Conservation (phyloP, 2,888 invertebrate genomes). For the Aphidoletes aphidimyza region DNA sequence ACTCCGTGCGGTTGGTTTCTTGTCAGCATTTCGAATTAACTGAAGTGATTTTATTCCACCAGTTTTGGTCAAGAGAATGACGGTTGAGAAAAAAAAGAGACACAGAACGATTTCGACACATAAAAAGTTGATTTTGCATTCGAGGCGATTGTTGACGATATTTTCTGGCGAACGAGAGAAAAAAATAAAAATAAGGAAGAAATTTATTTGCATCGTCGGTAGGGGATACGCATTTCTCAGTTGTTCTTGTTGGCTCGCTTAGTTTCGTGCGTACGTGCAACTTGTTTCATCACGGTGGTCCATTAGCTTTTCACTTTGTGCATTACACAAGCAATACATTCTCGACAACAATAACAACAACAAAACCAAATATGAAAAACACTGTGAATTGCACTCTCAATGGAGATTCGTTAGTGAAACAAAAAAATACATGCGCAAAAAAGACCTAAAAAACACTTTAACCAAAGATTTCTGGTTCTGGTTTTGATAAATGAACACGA, state of each 20-base stretch:
- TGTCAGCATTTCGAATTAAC: slow-evolving; percentile 29
- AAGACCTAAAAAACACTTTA: slow-evolving; percentile 1
- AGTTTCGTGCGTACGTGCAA: not conserved
- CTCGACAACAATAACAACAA: too few relatives aligned
- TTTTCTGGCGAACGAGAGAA: not conserved
- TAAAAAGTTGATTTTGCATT: slow-evolving; percentile 30
- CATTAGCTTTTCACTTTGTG: slow-evolving; percentile 21
- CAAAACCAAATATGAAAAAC: too few relatives aligned
- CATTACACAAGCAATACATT: slow-evolving; percentile 4
- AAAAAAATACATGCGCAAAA: slow-evolving; percentile 22
- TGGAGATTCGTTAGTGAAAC: too few relatives aligned
- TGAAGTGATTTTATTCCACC: not conserved
- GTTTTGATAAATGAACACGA: slow-evolving; percentile 39
- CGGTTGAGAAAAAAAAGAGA: not conserved
- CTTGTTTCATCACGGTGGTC: slow-evolving; percentile 46
- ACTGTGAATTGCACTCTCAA: too few relatives aligned
- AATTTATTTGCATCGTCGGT: slow-evolving; percentile 12
- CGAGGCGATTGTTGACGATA: too few relatives aligned
- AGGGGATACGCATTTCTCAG: slow-evolving; percentile 12
- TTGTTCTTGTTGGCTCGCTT: slow-evolving; percentile 19
- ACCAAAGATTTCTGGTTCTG: not conserved
- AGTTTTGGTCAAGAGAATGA: not conserved
- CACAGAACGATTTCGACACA: slow-evolving; percentile 26
- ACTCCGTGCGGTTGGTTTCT: slow-evolving; percentile 48
- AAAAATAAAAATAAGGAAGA: not conserved